These are phyloP conservation scores for Acestrorhynchus altus DNA, from an alignment of 2,797 vertebrate genomes.

Conservation along the genomic window DNA sequence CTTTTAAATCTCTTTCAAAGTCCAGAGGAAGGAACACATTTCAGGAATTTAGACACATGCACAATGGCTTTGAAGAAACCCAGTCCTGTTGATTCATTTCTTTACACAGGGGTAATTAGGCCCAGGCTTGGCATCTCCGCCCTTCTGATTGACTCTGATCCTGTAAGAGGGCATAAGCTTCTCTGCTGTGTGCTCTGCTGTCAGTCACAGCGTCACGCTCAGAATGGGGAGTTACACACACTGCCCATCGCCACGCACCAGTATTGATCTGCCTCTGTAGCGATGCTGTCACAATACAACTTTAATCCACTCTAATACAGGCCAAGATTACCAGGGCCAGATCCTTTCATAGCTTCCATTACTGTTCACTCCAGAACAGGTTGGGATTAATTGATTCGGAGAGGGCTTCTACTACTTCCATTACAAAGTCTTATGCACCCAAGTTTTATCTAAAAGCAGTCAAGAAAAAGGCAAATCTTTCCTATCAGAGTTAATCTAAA, in stretches of 20 bases:
- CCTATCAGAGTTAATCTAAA: conserved; percentile 53
- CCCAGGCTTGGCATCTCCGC: background rate
- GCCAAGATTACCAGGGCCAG: conserved; percentile 44
- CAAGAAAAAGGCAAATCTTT: conserved; percentile 51
- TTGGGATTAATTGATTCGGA: conserved; percentile 57
- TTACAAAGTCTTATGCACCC: conserved; percentile 47
- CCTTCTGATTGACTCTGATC: conserved; percentile 19
- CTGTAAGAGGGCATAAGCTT: conserved; percentile 8
- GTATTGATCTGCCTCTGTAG: conserved; percentile 38
- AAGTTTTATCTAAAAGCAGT: conserved; percentile 46
- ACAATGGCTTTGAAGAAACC: background rate
- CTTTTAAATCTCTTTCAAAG: background rate
- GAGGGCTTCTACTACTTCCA: conserved; percentile 46
- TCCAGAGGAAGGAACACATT: background rate
- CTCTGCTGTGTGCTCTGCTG: conserved; percentile 21
- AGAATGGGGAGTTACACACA: conserved; percentile 6
- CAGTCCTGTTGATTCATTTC: background rate
- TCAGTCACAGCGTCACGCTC: conserved; percentile 26
- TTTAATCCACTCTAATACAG: conserved; percentile 57
- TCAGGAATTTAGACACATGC: background rate
- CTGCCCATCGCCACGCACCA: conserved; percentile 31
- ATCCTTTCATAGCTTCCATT: conserved; percentile 54
- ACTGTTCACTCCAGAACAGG: conserved; percentile 42
- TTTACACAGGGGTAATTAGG: background rate
- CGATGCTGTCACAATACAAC: conserved; percentile 44